Base-by-base conservation (phyloP, 2,113 vertebrate genomes). In the Psittacus erithacus region DNA sequence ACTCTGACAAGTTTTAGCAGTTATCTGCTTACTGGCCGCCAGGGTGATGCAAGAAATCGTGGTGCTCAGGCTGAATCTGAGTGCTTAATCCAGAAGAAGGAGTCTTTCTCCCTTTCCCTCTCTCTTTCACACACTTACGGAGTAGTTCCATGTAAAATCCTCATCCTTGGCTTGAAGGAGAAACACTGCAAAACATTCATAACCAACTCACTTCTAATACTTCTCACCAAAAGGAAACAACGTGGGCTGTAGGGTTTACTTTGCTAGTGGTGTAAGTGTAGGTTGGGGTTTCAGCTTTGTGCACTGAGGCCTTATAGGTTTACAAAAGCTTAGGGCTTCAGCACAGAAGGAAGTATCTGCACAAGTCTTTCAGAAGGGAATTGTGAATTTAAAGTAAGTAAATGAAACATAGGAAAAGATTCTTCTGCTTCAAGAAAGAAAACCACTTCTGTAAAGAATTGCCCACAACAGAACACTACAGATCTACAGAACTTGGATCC, bases 71-170 rank as follows among this genome's bases (percentile, higher is more conserved):
- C 44, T 92, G 92, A 92, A 78, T 90, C 88, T 78, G 75, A 88
- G 47, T 46, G 44, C 53, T 85, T 81, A 90, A 94, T 88, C 90
- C 92, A 91, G 92, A 88, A 93, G 82, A 95, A 92, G 95, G 95
- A 93, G 82, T 84, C 78, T 69, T 35, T 69, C 59, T 49, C 78
- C 46, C 49, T 86, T 46, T 68, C 25, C 35, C 69, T 59, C 55
- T 49, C 41, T 22, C 60, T 67, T 62, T 29, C 6, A 1, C 53
- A 47, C 63, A 5, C 38, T 82, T 49, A 22, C 27, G 47, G 43
- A 47, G 22, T 3, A 60, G 43, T 77, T 86, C 38, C 60, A 25
- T 2, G 6, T 50, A 69, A 86, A 68, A 75, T 17, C 64, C 46
- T 33, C 43, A 4, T 68, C 44, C 70, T 71, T 20, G 52, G 28